Evolutionary conservation across 2,888 invertebrate genomes (phyloP).

Genomic region (Linhomoeus sp.): DNA sequence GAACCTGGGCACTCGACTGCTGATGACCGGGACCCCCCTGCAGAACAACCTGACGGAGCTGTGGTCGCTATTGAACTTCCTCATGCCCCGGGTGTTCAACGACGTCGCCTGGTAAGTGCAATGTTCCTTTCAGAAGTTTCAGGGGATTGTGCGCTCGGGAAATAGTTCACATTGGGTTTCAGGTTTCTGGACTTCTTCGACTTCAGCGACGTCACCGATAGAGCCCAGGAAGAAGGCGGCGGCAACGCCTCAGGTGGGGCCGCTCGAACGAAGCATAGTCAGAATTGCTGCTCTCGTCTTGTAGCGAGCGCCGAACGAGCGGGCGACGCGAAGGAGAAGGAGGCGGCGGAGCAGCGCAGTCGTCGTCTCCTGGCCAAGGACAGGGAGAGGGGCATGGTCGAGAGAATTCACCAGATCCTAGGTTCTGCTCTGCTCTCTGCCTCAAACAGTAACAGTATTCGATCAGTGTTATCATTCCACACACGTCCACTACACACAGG

Average conservation of each 20-base stretch:
- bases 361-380: constrained; percentile 36
- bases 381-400: constrained; percentile 29
- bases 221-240: constrained; percentile 32
- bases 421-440: not conserved
- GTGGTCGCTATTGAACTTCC: constrained; percentile 49
- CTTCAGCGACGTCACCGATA: constrained; percentile 33
- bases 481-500: constrained; percentile 27
- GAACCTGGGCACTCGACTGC: constrained; percentile 37
- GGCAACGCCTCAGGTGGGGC: too few species aligned
- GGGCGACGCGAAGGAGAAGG: too few species aligned
- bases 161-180: constrained; percentile 30
- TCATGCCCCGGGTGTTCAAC: constrained; percentile 47
- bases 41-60: constrained; percentile 50
- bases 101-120: constrained; percentile 35
- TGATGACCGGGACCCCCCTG: constrained; percentile 50
- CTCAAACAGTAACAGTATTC: too few species aligned
- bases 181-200: constrained; percentile 46
- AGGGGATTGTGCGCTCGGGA: not conserved
- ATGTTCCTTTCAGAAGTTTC: not conserved
- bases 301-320: constrained; percentile 6
- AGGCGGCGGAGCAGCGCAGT: too few species aligned
- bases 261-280: too few species aligned
- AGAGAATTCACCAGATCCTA: constrained; percentile 33
- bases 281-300: too few species aligned
- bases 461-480: not conserved